Evolutionary conservation across 2,888 invertebrate genomes (phyloP).

Genomic region (Dolichopus griseipennis): DNA sequence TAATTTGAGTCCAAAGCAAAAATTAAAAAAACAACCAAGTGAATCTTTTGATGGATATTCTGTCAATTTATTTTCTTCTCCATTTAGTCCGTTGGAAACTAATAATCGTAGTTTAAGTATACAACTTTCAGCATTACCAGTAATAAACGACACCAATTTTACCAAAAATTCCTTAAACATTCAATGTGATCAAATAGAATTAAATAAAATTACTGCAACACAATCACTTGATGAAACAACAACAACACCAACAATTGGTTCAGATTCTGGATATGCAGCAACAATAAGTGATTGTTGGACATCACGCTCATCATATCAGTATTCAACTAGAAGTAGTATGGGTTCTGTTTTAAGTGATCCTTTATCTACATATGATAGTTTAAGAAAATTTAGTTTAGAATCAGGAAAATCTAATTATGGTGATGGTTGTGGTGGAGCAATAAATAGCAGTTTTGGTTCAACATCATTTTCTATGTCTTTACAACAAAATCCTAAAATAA

Average conservation of each 20-base stretch:
- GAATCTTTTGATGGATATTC: conserved; percentile 38
- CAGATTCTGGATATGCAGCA: conserved; percentile 39
- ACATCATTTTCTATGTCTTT: conserved; percentile 33
- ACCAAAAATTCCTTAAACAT: conserved; percentile 38
- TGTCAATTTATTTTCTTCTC: conserved; percentile 39
- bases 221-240: conserved; percentile 27
- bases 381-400: conserved; percentile 38
- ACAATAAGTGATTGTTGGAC: conserved; percentile 38
- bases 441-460: not conserved
- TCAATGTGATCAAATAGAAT: conserved; percentile 26
- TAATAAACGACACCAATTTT: conserved; percentile 17
- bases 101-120: conserved; percentile 21
- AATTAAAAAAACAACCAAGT: conserved; percentile 13
- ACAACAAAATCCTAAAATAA: conserved; percentile 43
- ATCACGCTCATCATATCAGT: conserved; percentile 33
- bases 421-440: conserved; percentile 13
- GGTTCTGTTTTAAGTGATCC: conserved; percentile 39
- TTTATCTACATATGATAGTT: conserved; percentile 26
- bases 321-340: conserved; percentile 42
- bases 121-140: conserved; percentile 18
- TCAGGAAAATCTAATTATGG: conserved; percentile 24
- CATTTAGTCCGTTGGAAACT: conserved; percentile 32
- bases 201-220: conserved; percentile 23
- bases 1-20: conserved; percentile 15
- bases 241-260: conserved; percentile 36